phyloP scores from a whole-genome alignment of 2,888 invertebrate genomes.

The Morpho deidamia region DNA sequence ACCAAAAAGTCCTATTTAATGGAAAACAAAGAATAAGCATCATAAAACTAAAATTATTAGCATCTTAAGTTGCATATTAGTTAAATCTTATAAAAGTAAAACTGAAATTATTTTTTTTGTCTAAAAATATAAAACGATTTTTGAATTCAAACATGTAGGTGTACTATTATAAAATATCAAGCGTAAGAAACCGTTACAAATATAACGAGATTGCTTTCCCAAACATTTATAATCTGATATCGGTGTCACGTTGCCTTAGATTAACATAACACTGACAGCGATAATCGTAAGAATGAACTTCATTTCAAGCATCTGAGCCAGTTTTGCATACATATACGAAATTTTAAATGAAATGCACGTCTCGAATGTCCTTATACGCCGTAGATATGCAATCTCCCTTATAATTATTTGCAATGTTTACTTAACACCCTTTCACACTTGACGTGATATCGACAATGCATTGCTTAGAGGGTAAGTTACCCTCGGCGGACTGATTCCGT shows the following conservation, averaged over 20 bases:
- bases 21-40: too few species aligned
- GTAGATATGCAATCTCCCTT: slow-evolving; percentile 69
- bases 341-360: slow-evolving; percentile 62
- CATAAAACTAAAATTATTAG: too few species aligned
- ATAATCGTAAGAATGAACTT: slow-evolving; percentile 57
- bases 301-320: slow-evolving; percentile 41
- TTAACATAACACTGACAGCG: slow-evolving; percentile 67
- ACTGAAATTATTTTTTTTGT: too few species aligned
- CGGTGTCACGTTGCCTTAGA: slow-evolving; percentile 69
- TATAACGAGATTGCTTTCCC: slow-evolving; percentile 34
- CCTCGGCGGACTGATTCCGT: slow-evolving; percentile 12
- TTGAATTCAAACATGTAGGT: neutral
- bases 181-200: slow-evolving; percentile 12
- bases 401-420: slow-evolving; percentile 79
- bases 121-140: too few species aligned
- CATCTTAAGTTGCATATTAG: too few species aligned
- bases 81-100: too few species aligned
- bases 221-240: slow-evolving; percentile 68
- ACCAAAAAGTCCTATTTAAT: too few species aligned
- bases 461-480: slow-evolving; percentile 34
- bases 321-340: slow-evolving; percentile 69
- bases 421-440: slow-evolving; percentile 79
- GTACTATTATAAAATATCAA: neutral
- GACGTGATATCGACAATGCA: slow-evolving; percentile 66
- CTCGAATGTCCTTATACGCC: slow-evolving; percentile 41